phyloP scores from a whole-genome alignment of 2,113 vertebrate genomes.

The Ciconia stormi region DNA sequence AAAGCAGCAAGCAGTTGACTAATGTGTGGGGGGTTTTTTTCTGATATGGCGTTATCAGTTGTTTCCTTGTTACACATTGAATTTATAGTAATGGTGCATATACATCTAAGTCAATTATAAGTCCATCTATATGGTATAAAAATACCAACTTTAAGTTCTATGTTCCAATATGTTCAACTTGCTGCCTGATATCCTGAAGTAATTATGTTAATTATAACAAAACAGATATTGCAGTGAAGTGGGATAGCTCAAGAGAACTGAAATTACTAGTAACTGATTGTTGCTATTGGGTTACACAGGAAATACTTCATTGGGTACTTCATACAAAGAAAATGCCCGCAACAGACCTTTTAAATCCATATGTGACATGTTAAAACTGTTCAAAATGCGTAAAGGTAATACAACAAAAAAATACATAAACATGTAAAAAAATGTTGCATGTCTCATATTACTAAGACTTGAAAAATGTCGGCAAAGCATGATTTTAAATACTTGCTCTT shows the following conservation, averaged over 20 bases:
- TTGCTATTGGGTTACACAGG: not conserved
- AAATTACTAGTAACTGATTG: not conserved
- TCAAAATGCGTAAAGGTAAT: not conserved
- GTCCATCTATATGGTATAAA: not conserved
- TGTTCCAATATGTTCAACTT: not conserved
- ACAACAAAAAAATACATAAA: accelerated
- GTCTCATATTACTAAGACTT: not conserved
- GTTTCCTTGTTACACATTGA: not conserved
- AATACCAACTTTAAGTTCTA: not conserved
- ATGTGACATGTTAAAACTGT: not conserved
- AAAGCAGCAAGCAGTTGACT: not conserved
- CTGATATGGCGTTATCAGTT: not conserved
- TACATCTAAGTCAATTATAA: not conserved
- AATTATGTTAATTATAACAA: not conserved
- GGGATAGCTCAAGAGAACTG: not conserved
- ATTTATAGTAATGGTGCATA: not conserved
- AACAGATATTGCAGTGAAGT: not conserved
- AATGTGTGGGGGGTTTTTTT: too few species aligned
- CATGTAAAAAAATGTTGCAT: not conserved
- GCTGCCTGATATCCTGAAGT: not conserved
- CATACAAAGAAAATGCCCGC: not conserved
- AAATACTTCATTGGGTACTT: not conserved
- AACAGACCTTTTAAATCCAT: accelerated
- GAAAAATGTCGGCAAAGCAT: not conserved
- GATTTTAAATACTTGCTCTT: not conserved